phyloP scores from a whole-genome alignment of 2,113 vertebrate species.

The Brachyistius frenatus region DNA sequence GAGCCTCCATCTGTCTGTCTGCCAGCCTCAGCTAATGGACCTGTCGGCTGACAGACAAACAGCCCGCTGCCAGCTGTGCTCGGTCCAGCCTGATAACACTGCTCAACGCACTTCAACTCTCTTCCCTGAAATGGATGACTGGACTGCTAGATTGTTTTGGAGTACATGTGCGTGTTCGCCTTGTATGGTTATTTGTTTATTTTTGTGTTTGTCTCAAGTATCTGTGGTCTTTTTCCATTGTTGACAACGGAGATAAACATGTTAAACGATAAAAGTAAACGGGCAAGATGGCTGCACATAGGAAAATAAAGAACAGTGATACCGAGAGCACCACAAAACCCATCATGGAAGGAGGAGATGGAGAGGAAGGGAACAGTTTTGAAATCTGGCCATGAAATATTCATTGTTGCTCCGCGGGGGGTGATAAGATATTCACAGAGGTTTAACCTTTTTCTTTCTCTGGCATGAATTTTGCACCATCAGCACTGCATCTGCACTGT shows the following conservation, averaged over 20 bases:
- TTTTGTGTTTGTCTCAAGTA: constrained; percentile 54
- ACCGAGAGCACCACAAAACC: constrained; percentile 28
- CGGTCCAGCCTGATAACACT: constrained; percentile 54
- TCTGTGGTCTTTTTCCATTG: constrained; percentile 73
- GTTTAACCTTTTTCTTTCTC: constrained; percentile 54
- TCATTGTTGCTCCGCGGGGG: constrained; percentile 40
- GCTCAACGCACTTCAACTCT: constrained; percentile 37
- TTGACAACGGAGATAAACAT: constrained; percentile 72
- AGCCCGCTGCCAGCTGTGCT: constrained; percentile 71
- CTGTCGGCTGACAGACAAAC: constrained; percentile 70
- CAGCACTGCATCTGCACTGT: constrained; percentile 2
- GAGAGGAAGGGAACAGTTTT: constrained; percentile 18
- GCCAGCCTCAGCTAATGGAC: constrained; percentile 70
- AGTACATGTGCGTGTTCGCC: neutral
- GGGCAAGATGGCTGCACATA: constrained; percentile 33
- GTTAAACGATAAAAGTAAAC: constrained; percentile 61
- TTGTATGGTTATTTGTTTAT: constrained; percentile 69
- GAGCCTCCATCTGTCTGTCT: constrained; percentile 73
- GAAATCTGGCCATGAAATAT: constrained; percentile 55
- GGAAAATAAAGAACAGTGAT: constrained; percentile 35
- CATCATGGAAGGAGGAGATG: constrained; percentile 34
- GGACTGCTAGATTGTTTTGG: constrained; percentile 18
- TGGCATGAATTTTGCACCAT: constrained; percentile 37
- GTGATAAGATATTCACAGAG: constrained; percentile 41
- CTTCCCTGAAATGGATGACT: constrained; percentile 34